phyloP scores from a whole-genome alignment of 2,797 vertebrate species.

The Oceanodroma leucorhoa region DNA sequence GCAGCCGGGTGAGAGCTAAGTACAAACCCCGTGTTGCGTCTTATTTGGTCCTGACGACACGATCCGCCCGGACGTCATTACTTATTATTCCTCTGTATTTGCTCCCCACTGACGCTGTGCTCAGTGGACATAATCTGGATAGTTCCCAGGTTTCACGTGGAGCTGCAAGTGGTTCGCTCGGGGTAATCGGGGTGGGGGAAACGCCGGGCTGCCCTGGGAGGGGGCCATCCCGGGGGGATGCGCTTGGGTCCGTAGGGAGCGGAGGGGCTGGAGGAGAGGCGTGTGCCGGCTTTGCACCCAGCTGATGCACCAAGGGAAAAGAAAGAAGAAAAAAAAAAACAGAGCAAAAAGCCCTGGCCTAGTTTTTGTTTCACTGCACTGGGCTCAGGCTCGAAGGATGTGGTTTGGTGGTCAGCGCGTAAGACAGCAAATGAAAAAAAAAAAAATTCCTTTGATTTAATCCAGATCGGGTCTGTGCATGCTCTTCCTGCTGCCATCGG shows the following conservation, averaged over 20 bases:
- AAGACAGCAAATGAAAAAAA: neutral
- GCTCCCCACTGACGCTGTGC: neutral
- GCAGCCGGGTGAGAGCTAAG: neutral
- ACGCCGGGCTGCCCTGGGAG: neutral
- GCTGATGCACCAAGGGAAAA: neutral
- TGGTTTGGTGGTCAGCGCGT: constrained; percentile 61
- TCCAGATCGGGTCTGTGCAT: neutral
- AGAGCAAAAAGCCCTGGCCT: constrained; percentile 45
- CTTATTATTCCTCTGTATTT: neutral
- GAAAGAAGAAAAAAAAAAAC: neutral
- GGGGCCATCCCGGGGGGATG: neutral
- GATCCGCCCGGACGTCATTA: neutral
- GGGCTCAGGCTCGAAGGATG: constrained; percentile 58
- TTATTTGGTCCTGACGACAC: fast-evolving
- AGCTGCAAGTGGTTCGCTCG: neutral
- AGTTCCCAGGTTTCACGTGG: neutral
- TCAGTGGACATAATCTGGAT: neutral
- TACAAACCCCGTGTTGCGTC: neutral
- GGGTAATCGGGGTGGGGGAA: neutral
- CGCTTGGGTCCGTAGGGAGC: fast-evolving
- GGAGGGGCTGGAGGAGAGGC: neutral
- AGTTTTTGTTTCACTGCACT: constrained; percentile 60
- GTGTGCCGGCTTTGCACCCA: neutral
- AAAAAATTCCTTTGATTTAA: constrained; percentile 53
- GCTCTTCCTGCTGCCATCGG: neutral